Conservation (phyloP, 1,140 invertebrate genomes). For the Hylaeus anthracinus region DNA sequence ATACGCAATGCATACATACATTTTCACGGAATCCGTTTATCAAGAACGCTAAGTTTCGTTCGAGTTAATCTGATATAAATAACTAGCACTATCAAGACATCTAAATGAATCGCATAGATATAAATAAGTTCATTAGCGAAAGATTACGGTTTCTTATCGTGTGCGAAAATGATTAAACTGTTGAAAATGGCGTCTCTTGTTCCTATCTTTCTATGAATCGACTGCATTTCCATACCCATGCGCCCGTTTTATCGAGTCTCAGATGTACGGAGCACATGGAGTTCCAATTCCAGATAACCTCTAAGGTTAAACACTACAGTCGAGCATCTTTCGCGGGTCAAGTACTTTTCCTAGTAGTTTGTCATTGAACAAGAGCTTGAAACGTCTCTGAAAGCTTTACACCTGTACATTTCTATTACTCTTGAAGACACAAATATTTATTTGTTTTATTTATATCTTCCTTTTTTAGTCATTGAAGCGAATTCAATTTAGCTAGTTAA, state of each 20-base stretch:
- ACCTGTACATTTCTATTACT: too few species aligned
- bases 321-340: conserved; percentile 15
- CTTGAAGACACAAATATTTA: too few species aligned
- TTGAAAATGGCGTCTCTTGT: too few species aligned
- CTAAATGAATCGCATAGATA: not conserved
- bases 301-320: not conserved
- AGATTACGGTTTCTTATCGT: not conserved
- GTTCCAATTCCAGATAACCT: conserved; percentile 19
- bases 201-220: not conserved
- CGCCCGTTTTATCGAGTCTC: not conserved
- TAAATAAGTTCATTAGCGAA: not conserved
- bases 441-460: too few species aligned
- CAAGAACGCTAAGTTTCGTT: not conserved
- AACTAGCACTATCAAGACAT: not conserved
- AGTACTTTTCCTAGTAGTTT: conserved; percentile 22
- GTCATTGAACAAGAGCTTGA: not conserved
- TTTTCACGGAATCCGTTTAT: not conserved
- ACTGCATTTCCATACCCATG: not conserved
- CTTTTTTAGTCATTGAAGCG: too few species aligned
- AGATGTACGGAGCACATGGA: not conserved
- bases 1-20: too few species aligned
- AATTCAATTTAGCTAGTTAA: too few species aligned
- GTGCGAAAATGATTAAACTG: not conserved
- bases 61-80: not conserved
- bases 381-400: too few species aligned